These are phyloP conservation scores for Lanistes nyassanus DNA, from an alignment of 1,140 invertebrate species.

Conservation along the genomic window DNA sequence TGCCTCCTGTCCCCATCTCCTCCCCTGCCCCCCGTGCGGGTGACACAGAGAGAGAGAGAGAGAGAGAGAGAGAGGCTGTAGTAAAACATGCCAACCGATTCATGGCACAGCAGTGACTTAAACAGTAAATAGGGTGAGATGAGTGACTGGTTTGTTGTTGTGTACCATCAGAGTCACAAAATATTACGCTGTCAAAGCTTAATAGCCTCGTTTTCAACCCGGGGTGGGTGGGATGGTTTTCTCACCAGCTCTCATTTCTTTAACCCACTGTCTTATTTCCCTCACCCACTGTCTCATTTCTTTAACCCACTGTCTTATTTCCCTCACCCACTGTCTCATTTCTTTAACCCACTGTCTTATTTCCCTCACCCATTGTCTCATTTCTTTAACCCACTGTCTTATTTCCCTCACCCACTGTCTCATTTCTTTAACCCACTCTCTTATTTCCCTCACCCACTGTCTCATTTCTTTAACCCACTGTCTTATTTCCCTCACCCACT, in stretches of 20 bases:
- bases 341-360: not conserved
- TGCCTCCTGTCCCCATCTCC: not conserved
- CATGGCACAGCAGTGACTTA: too few relatives aligned
- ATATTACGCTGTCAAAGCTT: too few relatives aligned
- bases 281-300: not conserved
- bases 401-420: not conserved
- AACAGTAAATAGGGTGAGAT: too few relatives aligned
- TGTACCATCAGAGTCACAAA: too few relatives aligned
- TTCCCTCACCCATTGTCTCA: not conserved
- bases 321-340: not conserved
- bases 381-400: not conserved
- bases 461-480: not conserved
- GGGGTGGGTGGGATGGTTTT: too few relatives aligned
- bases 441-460: not conserved
- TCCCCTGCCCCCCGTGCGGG: not conserved
- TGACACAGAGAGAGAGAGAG: constrained; percentile 2
- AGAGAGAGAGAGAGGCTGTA: constrained; percentile 6
- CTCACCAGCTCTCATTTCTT: too few relatives aligned
- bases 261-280: not conserved
- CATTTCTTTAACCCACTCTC: not conserved
- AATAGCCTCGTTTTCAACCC: too few relatives aligned
- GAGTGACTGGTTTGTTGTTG: too few relatives aligned
- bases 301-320: not conserved
- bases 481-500: not conserved
- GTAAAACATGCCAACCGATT: too few relatives aligned